Conservation (phyloP, 1,140 invertebrate species). For the Pygmarrhopalites habei region DNA sequence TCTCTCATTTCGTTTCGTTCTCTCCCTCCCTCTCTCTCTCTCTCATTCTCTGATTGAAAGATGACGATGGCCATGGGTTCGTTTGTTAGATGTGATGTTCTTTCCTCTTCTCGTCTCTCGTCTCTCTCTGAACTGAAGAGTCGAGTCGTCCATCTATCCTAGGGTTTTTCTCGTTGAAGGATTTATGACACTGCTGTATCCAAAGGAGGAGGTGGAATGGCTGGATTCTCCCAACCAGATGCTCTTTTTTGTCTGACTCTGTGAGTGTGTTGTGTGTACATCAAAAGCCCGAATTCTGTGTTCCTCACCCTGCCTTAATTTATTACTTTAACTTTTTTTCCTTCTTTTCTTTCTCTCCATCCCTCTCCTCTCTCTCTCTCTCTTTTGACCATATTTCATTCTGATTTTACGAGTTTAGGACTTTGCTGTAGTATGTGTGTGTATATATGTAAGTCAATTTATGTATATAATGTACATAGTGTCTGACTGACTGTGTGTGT, state of each 20-base stretch:
- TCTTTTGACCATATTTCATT: no score
- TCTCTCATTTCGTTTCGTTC: neutral
- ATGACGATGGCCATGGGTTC: slow-evolving; percentile 15
- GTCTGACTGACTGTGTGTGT: no score
- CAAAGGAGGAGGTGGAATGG: slow-evolving; percentile 32
- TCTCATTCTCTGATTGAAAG: slow-evolving; percentile 16
- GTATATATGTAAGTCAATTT: no score
- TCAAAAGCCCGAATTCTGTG: slow-evolving; percentile 37
- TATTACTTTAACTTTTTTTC: slow-evolving; percentile 37
- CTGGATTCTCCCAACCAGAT: slow-evolving; percentile 35
- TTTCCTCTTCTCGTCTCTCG: slow-evolving; percentile 12
- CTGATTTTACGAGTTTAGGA: no score
- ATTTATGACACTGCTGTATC: slow-evolving; percentile 36
- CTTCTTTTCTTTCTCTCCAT: no score
- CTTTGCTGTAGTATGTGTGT: no score
- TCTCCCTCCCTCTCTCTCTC: slow-evolving; percentile 3
- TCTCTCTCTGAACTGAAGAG: neutral
- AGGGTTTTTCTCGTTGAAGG: slow-evolving; percentile 29
- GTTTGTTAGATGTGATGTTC: slow-evolving; percentile 15
- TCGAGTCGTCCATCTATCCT: slow-evolving; percentile 12
- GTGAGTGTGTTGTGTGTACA: slow-evolving; percentile 13
- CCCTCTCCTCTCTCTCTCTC: no score
- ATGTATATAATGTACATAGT: no score
- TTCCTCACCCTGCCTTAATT: slow-evolving; percentile 39
- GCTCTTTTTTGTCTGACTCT: slow-evolving; percentile 31